Base-by-base conservation (phyloP, 2,113 vertebrate species). In the Isichthys henryi region DNA sequence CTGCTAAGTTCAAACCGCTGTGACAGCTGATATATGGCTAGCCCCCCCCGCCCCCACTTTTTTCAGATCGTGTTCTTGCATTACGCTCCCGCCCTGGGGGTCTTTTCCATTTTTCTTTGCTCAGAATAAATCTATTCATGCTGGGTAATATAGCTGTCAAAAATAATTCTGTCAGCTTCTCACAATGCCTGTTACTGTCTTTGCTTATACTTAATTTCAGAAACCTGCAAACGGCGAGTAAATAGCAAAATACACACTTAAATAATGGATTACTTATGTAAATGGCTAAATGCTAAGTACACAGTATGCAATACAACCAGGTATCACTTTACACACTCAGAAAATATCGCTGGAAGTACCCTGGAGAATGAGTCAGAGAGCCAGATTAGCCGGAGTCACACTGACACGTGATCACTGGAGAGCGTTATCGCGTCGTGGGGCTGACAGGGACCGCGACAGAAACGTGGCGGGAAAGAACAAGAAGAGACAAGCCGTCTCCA, bases 11-110 rank as follows among this genome's bases (percentile, higher is more conserved):
- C 82, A 87, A 87, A 87, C 53, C 53, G 21, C 48, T 70, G 39
- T 87, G 89, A 74, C 83, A 87, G 53, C 58, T 90, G 89, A 90
- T 74, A 70, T 90, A 87, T 49, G 23, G 84, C 89, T 46, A 50
- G 27, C 48, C 23, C 9, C 5, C 45, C 8, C n/a, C 7, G 2
- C 13, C 7, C 46, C 23, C 45, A 4, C 10, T 50, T 86, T 85
- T 27, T 86, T 86, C 83, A 86, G 23, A 48, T 62, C 46, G 35
- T 87, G 83, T 74, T 89, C 77, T n/a, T 89, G 88, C 88, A 89
- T 84, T 21, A 84, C 23, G 88, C 49, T 80, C 5, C 10, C 45
- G n/a, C 88, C 88, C 88, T 83, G 48, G 88, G 88, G 88, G 88
- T 89, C 88, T 84, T 84, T 89, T 48, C 39, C 88, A 84, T 89